Evolutionary conservation across 2,888 invertebrate genomes (phyloP).

Genomic region (Dysmachus trigonus): DNA sequence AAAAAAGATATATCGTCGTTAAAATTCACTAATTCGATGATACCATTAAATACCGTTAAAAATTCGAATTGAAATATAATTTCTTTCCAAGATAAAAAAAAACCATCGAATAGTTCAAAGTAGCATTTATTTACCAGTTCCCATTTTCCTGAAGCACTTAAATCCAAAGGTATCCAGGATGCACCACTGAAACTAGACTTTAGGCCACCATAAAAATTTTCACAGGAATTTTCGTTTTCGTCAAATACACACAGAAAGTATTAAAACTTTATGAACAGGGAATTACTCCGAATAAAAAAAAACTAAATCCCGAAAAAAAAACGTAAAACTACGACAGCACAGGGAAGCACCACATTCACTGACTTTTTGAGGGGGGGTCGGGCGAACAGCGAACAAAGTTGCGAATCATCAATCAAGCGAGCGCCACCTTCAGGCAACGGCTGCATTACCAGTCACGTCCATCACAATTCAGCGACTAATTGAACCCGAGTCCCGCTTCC

Average conservation of each 20-base stretch:
- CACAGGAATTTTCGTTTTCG: background rate
- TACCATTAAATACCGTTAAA: too few species aligned
- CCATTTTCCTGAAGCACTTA: conserved; percentile 65
- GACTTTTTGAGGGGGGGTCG: background rate
- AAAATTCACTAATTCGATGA: too few species aligned
- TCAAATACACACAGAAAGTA: background rate
- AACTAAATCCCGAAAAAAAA: too few species aligned
- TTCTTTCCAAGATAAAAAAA: too few species aligned
- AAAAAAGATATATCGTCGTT: too few species aligned
- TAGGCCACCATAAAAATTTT: conserved; percentile 17
- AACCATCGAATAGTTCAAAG: background rate
- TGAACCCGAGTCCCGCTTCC: conserved; percentile 34
- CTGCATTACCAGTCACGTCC: conserved; percentile 46
- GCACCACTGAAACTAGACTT: conserved; percentile 45
- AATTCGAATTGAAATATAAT: too few species aligned
- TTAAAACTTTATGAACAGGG: background rate
- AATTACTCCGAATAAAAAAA: too few species aligned
- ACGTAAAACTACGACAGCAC: background rate
- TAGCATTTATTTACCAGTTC: conserved; percentile 59
- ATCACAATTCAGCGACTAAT: conserved; percentile 49
- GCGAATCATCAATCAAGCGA: conserved; percentile 5
- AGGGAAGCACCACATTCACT: background rate
- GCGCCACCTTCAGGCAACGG: background rate
- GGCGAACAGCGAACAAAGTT: background rate
- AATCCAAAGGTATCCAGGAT: conserved; percentile 64